These are phyloP conservation scores for Molanna angustata DNA, from an alignment of 2,888 invertebrate species.

Conservation along the genomic window DNA sequence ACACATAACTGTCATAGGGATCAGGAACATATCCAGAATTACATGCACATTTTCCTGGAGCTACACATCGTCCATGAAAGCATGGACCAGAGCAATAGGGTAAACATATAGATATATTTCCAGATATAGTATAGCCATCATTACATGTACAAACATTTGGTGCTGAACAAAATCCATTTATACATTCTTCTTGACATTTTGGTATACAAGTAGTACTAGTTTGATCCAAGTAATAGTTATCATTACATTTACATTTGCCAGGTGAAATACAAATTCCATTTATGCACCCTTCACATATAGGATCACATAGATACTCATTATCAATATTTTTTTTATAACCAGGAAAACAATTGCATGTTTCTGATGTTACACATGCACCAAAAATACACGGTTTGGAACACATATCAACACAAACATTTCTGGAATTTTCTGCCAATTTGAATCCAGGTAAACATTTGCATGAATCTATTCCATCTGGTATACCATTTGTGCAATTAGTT, in stretches of 20 bases:
- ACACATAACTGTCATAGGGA: constrained; percentile 21
- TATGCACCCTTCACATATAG: constrained; percentile 31
- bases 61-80: constrained; percentile 38
- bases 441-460: constrained; percentile 12
- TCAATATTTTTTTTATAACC: constrained; percentile 26
- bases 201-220: constrained; percentile 37
- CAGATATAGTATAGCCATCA: constrained; percentile 32
- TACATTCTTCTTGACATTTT: constrained; percentile 39
- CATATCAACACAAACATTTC: constrained; percentile 10
- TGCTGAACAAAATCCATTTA: constrained; percentile 39
- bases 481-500: constrained; percentile 8
- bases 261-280: constrained; percentile 14
- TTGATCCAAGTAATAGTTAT: constrained; percentile 19
- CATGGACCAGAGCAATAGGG: constrained; percentile 39
- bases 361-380: constrained; percentile 34
- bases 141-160: constrained; percentile 38
- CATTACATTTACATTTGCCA: constrained; percentile 16
- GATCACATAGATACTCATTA: constrained; percentile 17
- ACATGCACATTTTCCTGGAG: constrained; percentile 38
- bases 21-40: constrained; percentile 33
- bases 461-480: neutral
- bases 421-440: constrained; percentile 4
- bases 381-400: constrained; percentile 33
- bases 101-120: constrained; percentile 35
- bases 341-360: constrained; percentile 34